Conservation (phyloP, 2,113 vertebrate species). For the Arvicanthis niloticus region DNA sequence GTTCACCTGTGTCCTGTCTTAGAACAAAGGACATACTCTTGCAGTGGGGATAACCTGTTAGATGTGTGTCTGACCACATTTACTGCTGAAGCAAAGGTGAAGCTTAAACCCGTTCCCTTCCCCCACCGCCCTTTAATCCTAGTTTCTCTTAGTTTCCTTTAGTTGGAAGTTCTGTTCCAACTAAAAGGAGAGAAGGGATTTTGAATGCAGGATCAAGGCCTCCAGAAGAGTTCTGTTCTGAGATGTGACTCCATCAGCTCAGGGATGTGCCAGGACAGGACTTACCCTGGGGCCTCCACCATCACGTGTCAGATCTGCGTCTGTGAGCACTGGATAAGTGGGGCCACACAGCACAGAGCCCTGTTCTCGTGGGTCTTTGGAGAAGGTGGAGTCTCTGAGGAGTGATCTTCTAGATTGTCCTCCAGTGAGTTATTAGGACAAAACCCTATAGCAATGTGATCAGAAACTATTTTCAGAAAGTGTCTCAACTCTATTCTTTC, state of each 20-base stretch:
- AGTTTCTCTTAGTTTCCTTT: conserved; percentile 12
- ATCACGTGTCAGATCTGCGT: background rate
- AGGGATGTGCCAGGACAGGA: background rate
- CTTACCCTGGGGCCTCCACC: background rate
- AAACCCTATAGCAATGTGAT: background rate
- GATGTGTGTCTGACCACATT: background rate
- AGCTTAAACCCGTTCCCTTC: background rate
- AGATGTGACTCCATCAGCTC: background rate
- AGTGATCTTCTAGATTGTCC: background rate
- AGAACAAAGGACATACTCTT: background rate
- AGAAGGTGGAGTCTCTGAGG: conserved; percentile 13
- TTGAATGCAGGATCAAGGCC: background rate
- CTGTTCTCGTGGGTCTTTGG: background rate
- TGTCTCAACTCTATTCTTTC: background rate
- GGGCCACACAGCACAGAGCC: background rate
- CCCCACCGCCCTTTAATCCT: background rate
- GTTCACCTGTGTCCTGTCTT: background rate
- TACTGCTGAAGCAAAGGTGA: background rate
- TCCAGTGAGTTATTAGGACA: conserved; percentile 29
- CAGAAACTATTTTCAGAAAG: conserved; percentile 42
- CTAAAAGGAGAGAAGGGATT: background rate
- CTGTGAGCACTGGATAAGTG: background rate
- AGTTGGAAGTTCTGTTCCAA: background rate
- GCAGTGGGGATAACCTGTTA: background rate
- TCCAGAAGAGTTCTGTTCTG: background rate